Evolutionary conservation across 2,113 vertebrate genomes (phyloP).

Genomic region (Felis chaus): DNA sequence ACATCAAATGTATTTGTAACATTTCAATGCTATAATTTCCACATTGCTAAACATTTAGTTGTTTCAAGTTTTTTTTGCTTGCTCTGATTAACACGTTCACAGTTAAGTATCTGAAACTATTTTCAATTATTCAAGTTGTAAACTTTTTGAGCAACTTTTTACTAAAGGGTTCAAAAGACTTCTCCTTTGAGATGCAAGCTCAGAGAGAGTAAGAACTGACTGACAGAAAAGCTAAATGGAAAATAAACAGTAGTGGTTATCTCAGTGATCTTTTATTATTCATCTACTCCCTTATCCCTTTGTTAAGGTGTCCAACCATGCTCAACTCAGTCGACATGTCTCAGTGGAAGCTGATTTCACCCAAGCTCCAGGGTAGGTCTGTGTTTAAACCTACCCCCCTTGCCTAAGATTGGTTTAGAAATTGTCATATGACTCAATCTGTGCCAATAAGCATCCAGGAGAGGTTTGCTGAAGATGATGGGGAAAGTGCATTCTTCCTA

Average conservation of each 20-base stretch:
- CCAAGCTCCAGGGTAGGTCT: too few species aligned
- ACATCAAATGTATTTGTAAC: neutral
- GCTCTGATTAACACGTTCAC: neutral
- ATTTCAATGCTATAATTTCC: neutral
- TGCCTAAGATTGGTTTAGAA: neutral
- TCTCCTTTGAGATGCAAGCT: neutral
- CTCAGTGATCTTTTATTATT: neutral
- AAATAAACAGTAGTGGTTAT: neutral
- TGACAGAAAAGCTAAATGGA: neutral
- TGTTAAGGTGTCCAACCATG: neutral
- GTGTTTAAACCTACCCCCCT: neutral
- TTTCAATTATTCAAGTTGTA: neutral
- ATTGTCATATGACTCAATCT: neutral
- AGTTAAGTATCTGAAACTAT: neutral
- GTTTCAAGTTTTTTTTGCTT: neutral
- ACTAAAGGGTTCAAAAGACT: neutral
- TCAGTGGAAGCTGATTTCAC: neutral
- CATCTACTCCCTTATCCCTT: too few species aligned
- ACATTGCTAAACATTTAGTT: neutral
- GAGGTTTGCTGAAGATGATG: neutral
- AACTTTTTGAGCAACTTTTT: neutral
- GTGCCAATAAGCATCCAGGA: neutral
- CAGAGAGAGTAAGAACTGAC: neutral
- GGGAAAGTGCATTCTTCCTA: neutral
- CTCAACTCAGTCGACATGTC: neutral